Percentiles rank a stretch among this genome's conserved stretches.
phyloP scores from a whole-genome alignment of 2,113 vertebrate species.

The Gobius niger region DNA sequence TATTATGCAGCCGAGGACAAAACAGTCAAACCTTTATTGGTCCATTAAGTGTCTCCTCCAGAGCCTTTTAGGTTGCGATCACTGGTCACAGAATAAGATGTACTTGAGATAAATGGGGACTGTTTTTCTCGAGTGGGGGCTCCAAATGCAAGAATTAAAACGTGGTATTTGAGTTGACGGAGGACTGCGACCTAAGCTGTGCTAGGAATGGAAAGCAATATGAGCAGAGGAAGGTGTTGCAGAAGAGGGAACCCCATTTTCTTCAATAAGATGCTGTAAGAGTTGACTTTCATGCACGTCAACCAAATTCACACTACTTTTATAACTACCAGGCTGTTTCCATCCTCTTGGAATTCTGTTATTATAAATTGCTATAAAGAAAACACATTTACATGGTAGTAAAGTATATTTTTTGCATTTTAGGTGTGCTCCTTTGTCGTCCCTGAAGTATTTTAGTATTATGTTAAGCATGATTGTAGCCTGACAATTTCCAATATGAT shows the following conservation, averaged over 20 bases:
- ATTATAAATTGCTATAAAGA: no score
- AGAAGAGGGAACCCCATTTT: neutral
- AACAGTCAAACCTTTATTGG: constrained; percentile 12
- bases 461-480: no score
- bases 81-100: constrained; percentile 3
- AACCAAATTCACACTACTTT: no score
- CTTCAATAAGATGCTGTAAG: neutral
- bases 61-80: constrained; percentile 9
- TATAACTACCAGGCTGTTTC: no score
- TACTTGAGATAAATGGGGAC: constrained; percentile 7
- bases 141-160: constrained; percentile 4
- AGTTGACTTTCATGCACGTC: neutral
- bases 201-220: neutral
- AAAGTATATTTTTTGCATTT: no score
- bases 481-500: no score
- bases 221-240: neutral
- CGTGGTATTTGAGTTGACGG: constrained; percentile 2
- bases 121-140: constrained; percentile 5
- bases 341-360: no score
- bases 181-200: neutral
- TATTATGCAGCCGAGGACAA: constrained; percentile 5
- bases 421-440: no score
- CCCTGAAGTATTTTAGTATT: no score
- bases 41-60: constrained; percentile 12
- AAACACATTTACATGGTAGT: no score